Conservation (phyloP, 2,888 invertebrate genomes). For the Xestoiulus laeticollis region DNA sequence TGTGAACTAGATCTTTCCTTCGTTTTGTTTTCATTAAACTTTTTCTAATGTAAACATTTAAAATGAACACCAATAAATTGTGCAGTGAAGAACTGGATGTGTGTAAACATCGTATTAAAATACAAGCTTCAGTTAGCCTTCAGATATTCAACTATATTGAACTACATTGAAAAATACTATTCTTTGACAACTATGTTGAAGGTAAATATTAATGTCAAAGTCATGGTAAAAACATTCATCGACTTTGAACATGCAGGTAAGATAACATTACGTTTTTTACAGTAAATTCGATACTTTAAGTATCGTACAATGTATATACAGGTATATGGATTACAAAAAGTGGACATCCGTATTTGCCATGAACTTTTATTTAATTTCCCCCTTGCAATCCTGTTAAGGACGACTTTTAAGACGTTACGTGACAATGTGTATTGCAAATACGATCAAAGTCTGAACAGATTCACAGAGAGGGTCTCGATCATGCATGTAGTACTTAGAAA, state of each 20-base stretch:
- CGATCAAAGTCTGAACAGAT: neutral
- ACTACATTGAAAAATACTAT: too few relatives aligned
- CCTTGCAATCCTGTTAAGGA: neutral
- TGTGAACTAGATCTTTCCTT: conserved; percentile 5
- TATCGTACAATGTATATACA: too few relatives aligned
- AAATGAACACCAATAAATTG: neutral
- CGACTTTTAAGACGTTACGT: neutral
- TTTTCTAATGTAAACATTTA: neutral
- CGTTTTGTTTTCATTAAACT: neutral
- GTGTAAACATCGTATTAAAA: neutral
- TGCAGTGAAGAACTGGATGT: neutral
- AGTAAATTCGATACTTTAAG: too few relatives aligned
- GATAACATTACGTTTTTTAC: too few relatives aligned
- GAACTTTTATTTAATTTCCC: neutral
- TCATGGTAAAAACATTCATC: too few relatives aligned
- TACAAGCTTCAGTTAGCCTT: neutral
- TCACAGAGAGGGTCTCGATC: neutral
- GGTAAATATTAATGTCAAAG: too few relatives aligned
- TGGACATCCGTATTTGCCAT: neutral
- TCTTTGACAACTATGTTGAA: too few relatives aligned
- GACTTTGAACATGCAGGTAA: too few relatives aligned
- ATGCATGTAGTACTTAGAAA: neutral
- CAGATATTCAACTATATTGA: too few relatives aligned
- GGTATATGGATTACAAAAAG: neutral
- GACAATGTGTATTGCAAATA: neutral